A percentile compares a stretch with the other conserved stretches of the same genome.
phyloP scores from a whole-genome alignment of 2,113 vertebrate genomes.

The Actenoides hombroni region DNA sequence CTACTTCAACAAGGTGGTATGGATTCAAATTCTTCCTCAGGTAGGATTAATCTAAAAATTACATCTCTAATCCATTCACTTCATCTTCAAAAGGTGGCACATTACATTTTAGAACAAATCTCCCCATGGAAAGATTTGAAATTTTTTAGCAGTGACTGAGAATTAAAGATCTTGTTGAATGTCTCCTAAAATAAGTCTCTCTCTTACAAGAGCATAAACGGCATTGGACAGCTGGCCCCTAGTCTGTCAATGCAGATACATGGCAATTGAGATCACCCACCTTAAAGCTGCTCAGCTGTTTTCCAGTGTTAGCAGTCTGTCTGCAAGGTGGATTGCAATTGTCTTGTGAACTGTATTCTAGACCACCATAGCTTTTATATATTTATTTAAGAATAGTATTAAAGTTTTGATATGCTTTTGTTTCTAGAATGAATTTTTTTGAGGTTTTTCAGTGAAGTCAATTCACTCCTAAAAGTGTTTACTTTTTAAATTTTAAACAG shows the following conservation, averaged over 20 bases:
- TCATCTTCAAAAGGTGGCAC: background rate
- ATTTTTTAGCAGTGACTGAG: background rate
- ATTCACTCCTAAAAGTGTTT: background rate
- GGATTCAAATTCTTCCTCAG: background rate
- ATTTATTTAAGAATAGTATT: background rate
- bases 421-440: background rate
- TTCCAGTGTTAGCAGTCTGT: background rate
- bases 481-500: background rate
- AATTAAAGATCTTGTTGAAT: background rate
- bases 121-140: background rate
- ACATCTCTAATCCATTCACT: background rate
- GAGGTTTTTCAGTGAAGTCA: background rate
- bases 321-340: background rate
- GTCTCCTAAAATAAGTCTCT: background rate
- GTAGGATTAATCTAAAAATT: background rate
- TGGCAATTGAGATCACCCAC: background rate
- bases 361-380: background rate
- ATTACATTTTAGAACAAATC: background rate
- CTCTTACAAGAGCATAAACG: background rate
- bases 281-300: background rate
- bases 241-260: background rate
- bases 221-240: background rate
- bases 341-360: background rate
- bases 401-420: background rate
- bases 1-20: background rate